Percentiles rank a stretch among this genome's conserved stretches.
Conservation (phyloP, 2,888 invertebrate genomes). For the Drosophila rubida region DNA sequence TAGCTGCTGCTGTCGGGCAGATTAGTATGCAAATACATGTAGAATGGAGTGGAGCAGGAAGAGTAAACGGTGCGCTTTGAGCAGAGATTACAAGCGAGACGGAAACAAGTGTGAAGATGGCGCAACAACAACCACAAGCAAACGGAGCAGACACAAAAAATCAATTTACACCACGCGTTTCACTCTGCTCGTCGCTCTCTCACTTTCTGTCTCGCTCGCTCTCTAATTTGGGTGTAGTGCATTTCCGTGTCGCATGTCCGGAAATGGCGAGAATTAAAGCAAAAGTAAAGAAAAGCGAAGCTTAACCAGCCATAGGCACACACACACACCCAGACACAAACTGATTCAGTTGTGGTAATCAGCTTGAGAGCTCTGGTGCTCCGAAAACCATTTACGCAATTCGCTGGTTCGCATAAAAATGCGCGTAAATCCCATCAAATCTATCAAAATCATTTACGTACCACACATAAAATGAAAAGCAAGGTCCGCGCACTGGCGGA, state of each 20-base stretch:
- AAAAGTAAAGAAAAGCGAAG: slow-evolving; percentile 41
- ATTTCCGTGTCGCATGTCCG: slow-evolving; percentile 66
- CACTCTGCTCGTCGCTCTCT: slow-evolving; percentile 3
- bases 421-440: slow-evolving; percentile 72
- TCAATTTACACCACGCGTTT: slow-evolving; percentile 61
- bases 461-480: slow-evolving; percentile 31
- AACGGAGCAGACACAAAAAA: slow-evolving; percentile 54
- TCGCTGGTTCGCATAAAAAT: slow-evolving; percentile 33
- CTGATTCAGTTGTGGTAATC: slow-evolving; percentile 38
- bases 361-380: slow-evolving; percentile 53
- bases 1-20: slow-evolving; percentile 46
- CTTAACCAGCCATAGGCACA: slow-evolving; percentile 29
- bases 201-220: background rate
- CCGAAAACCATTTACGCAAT: slow-evolving; percentile 35
- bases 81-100: slow-evolving; percentile 45
- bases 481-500: background rate
- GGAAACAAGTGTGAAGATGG: slow-evolving; percentile 22
- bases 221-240: slow-evolving; percentile 74
- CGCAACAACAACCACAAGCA: slow-evolving; percentile 7
- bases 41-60: slow-evolving; percentile 4
- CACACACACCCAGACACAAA: slow-evolving; percentile 1
- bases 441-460: slow-evolving; percentile 76
- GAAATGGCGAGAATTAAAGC: slow-evolving; percentile 58
- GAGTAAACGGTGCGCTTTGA: slow-evolving; percentile 41
- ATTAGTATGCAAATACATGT: slow-evolving; percentile 74